Evolutionary conservation across 2,113 vertebrate genomes (phyloP), one percentile per base, ranked within the genome.

Genomic region (Siniperca knerii): DNA sequence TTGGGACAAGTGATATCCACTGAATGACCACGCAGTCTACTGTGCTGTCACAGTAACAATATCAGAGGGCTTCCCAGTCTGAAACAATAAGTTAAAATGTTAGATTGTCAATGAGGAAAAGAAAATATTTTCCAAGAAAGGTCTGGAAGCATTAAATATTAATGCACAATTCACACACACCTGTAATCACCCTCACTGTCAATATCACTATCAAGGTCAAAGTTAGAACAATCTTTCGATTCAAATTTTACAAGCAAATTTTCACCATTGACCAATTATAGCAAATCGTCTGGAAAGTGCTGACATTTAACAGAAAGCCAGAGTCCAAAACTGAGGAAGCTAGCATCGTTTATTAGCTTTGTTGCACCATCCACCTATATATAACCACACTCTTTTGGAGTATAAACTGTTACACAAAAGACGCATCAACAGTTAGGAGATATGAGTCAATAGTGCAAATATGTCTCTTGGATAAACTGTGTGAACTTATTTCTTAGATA

Each of bases 1-100:
- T 60, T 54, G 44, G 60, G 44, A 62, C 67, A 68, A 23, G 64
- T 46, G 48, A 85, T 66, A 66, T 82, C 23, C 35, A 76, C 67
- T 50, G 81, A 80, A 75, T 58, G 40, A 77, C 35, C 73, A 40
- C 7, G 61, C n/a, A 37, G 64, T 40, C 35, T 46, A 60, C 23
- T 70, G 25, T 66, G 33, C 29, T 64, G 25, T 81, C 74, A 60
- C 72, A 33, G 35, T 11, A 60, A 50, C 15, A 82, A 71, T 48
- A 75, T 54, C 46, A 77, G 23, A 79, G 10, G 9, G 60, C 52
- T 29, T 50, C 6, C 50, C 9, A 23, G 29, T 25, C 54, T 50
- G 6, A 42, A 81, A 54, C 55, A 52, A 12, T 52, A 48, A 67
- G 16, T 40, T 29, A 15, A 46, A 15, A 67, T 48, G n/a, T 42